These are phyloP conservation scores for Emydocephalus ijimae DNA, from an alignment of 2,113 vertebrate genomes.

Conservation along the genomic window DNA sequence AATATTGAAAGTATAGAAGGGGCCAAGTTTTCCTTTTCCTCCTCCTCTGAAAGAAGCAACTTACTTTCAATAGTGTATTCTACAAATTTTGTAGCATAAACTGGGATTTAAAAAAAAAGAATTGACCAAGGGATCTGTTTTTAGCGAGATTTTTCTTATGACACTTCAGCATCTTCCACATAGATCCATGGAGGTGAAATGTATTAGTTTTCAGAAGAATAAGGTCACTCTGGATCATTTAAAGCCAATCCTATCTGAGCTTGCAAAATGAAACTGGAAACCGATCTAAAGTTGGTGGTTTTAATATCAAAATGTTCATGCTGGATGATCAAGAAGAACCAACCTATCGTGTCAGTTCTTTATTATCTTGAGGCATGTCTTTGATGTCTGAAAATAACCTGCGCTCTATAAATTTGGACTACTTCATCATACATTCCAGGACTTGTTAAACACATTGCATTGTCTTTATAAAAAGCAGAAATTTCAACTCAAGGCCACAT, in stretches of 20 bases:
- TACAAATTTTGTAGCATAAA: background rate
- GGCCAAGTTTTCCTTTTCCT: background rate
- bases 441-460: background rate
- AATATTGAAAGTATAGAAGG: background rate
- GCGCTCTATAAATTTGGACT: background rate
- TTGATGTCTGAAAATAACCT: background rate
- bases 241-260: background rate
- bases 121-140: constrained; percentile 6
- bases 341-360: constrained; percentile 12
- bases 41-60: too few species aligned
- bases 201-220: constrained; percentile 3
- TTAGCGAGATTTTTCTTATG: constrained; percentile 10
- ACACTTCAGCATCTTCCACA: constrained; percentile 11
- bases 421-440: constrained; percentile 42
- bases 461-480: background rate
- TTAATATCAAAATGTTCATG: background rate
- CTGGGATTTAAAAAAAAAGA: background rate
- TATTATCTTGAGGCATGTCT: background rate
- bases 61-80: constrained; percentile 1
- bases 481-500: background rate
- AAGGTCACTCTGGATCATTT: constrained; percentile 28
- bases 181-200: constrained; percentile 30
- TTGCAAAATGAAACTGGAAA: background rate
- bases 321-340: background rate
- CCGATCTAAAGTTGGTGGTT: background rate